Evolutionary conservation across 2,113 vertebrate species (phyloP).

Genomic region (Caracal caracal): DNA sequence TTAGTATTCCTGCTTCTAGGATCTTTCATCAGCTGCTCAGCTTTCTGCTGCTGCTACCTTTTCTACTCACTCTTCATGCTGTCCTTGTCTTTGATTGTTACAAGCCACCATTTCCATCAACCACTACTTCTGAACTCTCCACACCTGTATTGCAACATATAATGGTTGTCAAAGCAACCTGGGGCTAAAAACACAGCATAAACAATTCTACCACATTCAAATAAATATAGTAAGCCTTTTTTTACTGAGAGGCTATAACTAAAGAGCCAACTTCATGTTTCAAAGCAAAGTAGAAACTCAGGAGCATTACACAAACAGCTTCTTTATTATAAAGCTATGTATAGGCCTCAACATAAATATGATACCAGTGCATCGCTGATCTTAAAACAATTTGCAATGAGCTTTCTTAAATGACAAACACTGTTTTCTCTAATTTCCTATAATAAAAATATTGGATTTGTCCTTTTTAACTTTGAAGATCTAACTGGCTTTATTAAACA

Average conservation of each 20-base stretch:
- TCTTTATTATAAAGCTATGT: constrained; percentile 4
- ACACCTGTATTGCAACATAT: background rate
- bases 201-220: constrained; percentile 14
- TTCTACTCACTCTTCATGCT: background rate
- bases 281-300: constrained; percentile 41
- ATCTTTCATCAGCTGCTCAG: background rate
- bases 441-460: constrained; percentile 7
- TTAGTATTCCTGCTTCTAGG: constrained; percentile 21
- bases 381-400: constrained; percentile 40
- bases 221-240: constrained; percentile 18
- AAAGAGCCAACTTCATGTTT: constrained; percentile 35
- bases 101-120: background rate
- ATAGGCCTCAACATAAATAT: background rate
- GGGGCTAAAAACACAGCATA: background rate
- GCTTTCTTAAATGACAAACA: constrained; percentile 30
- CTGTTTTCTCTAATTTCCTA: background rate
- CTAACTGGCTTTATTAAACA: background rate
- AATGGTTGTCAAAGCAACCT: constrained; percentile 1
- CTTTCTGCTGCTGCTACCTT: background rate
- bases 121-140: background rate
- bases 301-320: background rate
- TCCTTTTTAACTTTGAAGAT: background rate
- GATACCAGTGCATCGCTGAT: background rate
- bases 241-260: constrained; percentile 7
- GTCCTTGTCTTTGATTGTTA: constrained; percentile 40